Percentiles rank a stretch among this genome's conserved stretches.
Conservation (phyloP, 2,888 invertebrate species). For the Lasioglossum calceatum region DNA sequence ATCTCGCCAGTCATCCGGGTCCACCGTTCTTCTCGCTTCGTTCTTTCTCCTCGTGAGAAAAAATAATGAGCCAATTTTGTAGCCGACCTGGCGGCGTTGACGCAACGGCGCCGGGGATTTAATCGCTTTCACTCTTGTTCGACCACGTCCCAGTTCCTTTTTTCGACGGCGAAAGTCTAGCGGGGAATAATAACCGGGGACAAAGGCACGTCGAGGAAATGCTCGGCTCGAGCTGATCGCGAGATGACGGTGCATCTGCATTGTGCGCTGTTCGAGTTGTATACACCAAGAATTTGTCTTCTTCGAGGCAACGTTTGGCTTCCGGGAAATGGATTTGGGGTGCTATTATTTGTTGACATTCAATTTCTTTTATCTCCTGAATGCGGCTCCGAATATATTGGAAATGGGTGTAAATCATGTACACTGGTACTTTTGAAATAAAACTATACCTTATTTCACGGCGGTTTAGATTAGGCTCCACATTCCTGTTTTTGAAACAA, state of each 20-base stretch:
- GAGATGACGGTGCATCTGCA: not conserved
- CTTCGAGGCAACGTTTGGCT: not conserved
- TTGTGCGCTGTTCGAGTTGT: not conserved
- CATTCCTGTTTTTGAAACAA: too few species aligned
- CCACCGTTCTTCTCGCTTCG: not conserved
- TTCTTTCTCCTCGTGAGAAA: not conserved
- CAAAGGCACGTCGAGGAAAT: constrained; percentile 16
- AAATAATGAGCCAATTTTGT: constrained; percentile 58
- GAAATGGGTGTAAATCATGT: too few species aligned
- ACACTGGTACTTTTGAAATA: too few species aligned
- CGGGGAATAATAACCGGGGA: constrained; percentile 41
- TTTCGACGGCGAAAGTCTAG: constrained; percentile 40
- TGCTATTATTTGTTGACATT: too few species aligned
- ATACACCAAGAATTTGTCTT: not conserved
- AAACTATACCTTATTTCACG: too few species aligned
- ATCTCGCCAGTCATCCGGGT: constrained; percentile 26
- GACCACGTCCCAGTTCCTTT: constrained; percentile 28
- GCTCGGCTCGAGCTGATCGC: not conserved
- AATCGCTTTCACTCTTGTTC: constrained; percentile 57
- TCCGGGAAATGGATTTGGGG: not conserved
- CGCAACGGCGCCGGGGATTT: constrained; percentile 42
- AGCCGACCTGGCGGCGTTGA: constrained; percentile 17
- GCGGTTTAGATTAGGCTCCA: too few species aligned
- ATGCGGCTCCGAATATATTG: too few species aligned
- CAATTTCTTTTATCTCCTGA: too few species aligned